Evolutionary conservation across 1,140 invertebrate genomes (phyloP).

Genomic region (Microvelia longipes): DNA sequence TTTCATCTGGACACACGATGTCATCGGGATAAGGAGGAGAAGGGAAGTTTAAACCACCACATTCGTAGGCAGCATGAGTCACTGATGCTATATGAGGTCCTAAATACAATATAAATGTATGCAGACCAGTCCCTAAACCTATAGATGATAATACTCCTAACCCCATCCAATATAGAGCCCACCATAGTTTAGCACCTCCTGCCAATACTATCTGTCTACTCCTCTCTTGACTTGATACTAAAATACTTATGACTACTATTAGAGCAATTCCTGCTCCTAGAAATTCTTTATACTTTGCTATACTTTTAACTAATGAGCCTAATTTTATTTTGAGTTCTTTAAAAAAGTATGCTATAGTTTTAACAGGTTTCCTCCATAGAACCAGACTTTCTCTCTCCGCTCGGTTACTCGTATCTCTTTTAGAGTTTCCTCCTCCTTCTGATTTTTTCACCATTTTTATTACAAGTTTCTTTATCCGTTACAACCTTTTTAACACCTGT

Average conservation of each 20-base stretch:
- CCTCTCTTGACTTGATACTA: conserved; percentile 41
- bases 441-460: conserved; percentile 10
- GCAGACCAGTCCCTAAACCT: conserved; percentile 91
- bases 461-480: background rate
- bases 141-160: conserved; percentile 92
- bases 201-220: conserved; percentile 35
- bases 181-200: conserved; percentile 34
- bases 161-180: conserved; percentile 87
- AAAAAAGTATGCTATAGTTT: conserved; percentile 68
- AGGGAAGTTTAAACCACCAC: conserved; percentile 84
- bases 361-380: conserved; percentile 70
- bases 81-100: conserved; percentile 85
- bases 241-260: conserved; percentile 29
- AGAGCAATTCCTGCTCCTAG: conserved; percentile 29
- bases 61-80: conserved; percentile 96
- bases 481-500: no score
- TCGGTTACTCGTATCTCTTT: conserved; percentile 30
- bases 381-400: conserved; percentile 49
- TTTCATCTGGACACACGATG: conserved; percentile 59
- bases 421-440: background rate
- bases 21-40: conserved; percentile 78
- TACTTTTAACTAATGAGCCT: conserved; percentile 13
- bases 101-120: conserved; percentile 94
- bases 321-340: conserved; percentile 37
- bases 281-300: conserved; percentile 29